These are phyloP conservation scores for Stictocephala bisonia DNA, from an alignment of 2,888 invertebrate species.

Conservation along the genomic window DNA sequence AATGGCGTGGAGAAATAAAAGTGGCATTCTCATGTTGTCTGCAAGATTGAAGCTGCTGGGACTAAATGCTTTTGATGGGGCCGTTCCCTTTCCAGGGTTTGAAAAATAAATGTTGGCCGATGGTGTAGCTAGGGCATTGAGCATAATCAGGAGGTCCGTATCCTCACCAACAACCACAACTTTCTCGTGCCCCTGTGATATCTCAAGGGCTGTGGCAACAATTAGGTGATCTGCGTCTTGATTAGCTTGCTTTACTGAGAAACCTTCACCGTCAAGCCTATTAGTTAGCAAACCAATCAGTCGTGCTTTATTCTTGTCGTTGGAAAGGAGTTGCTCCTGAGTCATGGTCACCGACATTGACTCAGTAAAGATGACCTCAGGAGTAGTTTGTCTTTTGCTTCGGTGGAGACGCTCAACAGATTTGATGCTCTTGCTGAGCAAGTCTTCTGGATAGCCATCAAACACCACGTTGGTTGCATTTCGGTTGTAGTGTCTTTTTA, in stretches of 20 bases:
- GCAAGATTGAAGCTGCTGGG: no score
- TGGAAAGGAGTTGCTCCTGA: constrained; percentile 51
- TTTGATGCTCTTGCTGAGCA: no score
- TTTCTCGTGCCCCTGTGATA: constrained; percentile 41
- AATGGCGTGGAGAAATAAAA: no score
- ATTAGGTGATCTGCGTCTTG: constrained; percentile 53
- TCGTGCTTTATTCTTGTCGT: constrained; percentile 43
- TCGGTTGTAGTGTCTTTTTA: no score
- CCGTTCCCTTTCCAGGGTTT: constrained; percentile 45
- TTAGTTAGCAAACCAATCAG: not conserved
- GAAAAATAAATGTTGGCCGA: not conserved
- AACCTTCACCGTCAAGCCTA: constrained; percentile 46
- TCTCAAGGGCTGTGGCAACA: constrained; percentile 46
- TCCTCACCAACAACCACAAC: constrained; percentile 52
- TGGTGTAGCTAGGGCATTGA: not conserved
- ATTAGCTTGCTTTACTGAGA: constrained; percentile 45
- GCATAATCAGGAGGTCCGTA: constrained; percentile 59
- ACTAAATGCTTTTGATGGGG: no score
- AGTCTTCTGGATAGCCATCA: no score
- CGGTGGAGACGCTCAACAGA: no score
- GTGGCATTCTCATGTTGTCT: no score
- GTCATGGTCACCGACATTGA: no score
- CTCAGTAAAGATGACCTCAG: no score
- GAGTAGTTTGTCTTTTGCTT: no score
- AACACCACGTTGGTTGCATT: no score